phyloP scores from a whole-genome alignment of 2,888 invertebrate species.

The Dasysyrphus tricinctus region DNA sequence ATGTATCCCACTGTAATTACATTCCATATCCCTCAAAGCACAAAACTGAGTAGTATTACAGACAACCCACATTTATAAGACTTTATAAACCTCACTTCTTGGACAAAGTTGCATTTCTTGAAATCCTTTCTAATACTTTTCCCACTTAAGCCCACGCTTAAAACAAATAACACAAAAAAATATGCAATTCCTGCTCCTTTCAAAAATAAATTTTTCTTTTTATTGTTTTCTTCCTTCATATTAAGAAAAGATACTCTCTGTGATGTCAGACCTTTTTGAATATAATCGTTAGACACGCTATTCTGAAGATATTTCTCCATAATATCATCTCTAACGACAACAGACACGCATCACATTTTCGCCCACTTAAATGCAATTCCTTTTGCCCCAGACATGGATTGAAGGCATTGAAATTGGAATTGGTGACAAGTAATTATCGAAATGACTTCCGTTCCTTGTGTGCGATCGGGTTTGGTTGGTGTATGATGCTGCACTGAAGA shows the following conservation, averaged over 20 bases:
- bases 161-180: not conserved
- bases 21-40: not conserved
- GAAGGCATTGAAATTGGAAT: conserved; percentile 47
- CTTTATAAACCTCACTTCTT: not conserved
- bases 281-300: conserved; percentile 33
- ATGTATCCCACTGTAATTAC: not conserved
- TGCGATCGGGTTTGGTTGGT: conserved; percentile 42
- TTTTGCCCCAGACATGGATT: conserved; percentile 22
- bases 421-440: conserved; percentile 76
- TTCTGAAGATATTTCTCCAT: conserved; percentile 24
- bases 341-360: conserved; percentile 33
- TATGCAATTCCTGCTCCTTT: conserved; percentile 21
- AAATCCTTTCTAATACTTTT: conserved; percentile 49
- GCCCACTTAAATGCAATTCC: conserved; percentile 63
- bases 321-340: conserved; percentile 12
- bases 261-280: conserved; percentile 7
- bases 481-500: conserved; percentile 24
- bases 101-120: conserved; percentile 1
- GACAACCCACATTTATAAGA: not conserved
- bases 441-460: conserved; percentile 74
- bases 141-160: conserved; percentile 25
- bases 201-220: conserved; percentile 27
- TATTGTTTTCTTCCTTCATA: conserved; percentile 5
- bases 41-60: not conserved
- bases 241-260: not conserved